Conservation (phyloP, 2,888 invertebrate genomes). For the Hypercompe scribonia region DNA sequence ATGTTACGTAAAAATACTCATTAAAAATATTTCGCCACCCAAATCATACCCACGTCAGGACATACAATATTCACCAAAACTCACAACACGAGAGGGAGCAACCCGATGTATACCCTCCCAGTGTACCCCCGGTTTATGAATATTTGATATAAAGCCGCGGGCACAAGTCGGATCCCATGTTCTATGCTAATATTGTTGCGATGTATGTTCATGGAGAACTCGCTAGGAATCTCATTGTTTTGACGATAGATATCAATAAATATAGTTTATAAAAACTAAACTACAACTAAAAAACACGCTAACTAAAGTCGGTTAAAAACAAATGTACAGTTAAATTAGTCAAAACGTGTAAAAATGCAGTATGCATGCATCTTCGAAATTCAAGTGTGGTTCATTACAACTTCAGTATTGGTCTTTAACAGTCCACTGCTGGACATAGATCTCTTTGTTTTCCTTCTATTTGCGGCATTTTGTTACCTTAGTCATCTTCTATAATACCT, state of each 20-base stretch:
- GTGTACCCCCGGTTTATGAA: conserved; percentile 68
- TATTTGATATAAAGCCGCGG: conserved; percentile 69
- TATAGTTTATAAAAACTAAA: too few relatives aligned
- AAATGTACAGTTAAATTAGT: too few relatives aligned
- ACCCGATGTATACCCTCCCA: conserved; percentile 30
- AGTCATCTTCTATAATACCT: too few relatives aligned
- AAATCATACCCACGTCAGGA: conserved; percentile 19
- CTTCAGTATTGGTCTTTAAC: too few relatives aligned
- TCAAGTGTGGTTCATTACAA: not conserved
- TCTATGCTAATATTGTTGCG: conserved; percentile 57
- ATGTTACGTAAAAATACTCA: not conserved
- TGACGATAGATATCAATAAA: not conserved
- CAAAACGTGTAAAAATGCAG: too few relatives aligned
- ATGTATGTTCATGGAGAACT: conserved; percentile 11
- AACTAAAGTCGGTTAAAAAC: too few relatives aligned
- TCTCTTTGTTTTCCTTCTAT: too few relatives aligned
- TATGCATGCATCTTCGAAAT: too few relatives aligned
- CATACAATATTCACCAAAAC: conserved; percentile 25
- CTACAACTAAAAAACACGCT: too few relatives aligned
- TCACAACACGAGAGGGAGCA: conserved; percentile 40
- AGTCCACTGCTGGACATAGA: too few relatives aligned
- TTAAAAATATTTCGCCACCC: conserved; percentile 1
- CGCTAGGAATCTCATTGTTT: not conserved
- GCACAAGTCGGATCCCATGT: conserved; percentile 60
- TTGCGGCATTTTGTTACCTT: too few relatives aligned